phyloP scores from a whole-genome alignment of 1,140 invertebrate species.

The Bombus cullumanus region DNA sequence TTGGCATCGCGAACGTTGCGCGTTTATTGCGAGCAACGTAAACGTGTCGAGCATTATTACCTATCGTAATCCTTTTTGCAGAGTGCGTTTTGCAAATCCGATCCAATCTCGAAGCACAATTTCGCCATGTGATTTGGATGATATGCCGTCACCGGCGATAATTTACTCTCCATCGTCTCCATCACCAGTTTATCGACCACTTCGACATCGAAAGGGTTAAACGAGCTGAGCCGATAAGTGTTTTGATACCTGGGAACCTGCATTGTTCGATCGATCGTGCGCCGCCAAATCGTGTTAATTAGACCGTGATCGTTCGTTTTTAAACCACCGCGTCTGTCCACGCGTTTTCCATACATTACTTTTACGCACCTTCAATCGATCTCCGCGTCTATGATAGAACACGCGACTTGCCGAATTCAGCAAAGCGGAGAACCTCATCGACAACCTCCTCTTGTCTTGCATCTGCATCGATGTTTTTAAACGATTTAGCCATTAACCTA shows the following conservation, averaged over 20 bases:
- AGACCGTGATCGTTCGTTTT: no score
- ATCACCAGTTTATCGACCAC: slow-evolving; percentile 54
- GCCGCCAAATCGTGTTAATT: background rate
- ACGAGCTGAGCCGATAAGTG: slow-evolving; percentile 63
- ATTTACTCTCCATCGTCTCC: slow-evolving; percentile 50
- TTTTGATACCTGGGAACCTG: slow-evolving; percentile 67
- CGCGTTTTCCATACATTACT: background rate
- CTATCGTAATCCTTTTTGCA: slow-evolving; percentile 65
- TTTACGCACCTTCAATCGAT: slow-evolving; percentile 56
- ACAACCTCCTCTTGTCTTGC: slow-evolving; percentile 26
- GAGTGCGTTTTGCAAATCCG: slow-evolving; percentile 57
- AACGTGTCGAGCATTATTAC: slow-evolving; percentile 42
- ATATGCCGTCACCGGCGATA: slow-evolving; percentile 50
- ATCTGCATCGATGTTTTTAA: background rate
- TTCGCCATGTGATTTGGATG: slow-evolving; percentile 42
- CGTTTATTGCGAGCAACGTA: background rate
- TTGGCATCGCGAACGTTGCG: background rate
- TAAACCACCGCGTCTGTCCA: no score
- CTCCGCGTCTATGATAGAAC: slow-evolving; percentile 48
- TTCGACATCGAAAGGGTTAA: slow-evolving; percentile 39
- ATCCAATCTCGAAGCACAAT: slow-evolving; percentile 58
- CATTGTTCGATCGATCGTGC: no score
- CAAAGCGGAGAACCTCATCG: slow-evolving; percentile 32
- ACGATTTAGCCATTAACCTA: slow-evolving; percentile 16
- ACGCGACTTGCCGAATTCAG: slow-evolving; percentile 29